These are phyloP conservation scores for Hypselothyrea guttata DNA, from an alignment of 2,888 invertebrate genomes.

Conservation along the genomic window DNA sequence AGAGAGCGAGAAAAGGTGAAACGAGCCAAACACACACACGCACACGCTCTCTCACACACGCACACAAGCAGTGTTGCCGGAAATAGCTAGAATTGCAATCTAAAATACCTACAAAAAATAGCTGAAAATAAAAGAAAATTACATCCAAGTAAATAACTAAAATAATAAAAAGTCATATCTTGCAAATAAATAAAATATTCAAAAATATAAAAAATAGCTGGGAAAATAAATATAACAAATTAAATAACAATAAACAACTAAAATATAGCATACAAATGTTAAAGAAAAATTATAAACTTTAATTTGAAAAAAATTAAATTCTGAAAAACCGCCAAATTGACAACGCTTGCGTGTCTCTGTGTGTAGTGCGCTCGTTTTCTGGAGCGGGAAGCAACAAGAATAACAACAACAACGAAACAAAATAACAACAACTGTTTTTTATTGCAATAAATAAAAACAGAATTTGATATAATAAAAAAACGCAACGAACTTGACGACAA, in stretches of 20 bases:
- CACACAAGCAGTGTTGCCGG: slow-evolving; percentile 21
- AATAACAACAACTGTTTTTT: slow-evolving; percentile 32
- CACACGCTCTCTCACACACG: slow-evolving; percentile 32
- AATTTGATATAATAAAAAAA: slow-evolving; percentile 7
- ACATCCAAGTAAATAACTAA: too few relatives aligned
- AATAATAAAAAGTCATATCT: too few relatives aligned
- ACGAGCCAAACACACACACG: slow-evolving; percentile 48
- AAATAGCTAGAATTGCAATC: slow-evolving; percentile 21
- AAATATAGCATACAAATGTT: too few relatives aligned
- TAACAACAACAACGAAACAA: slow-evolving; percentile 45
- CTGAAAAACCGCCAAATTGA: too few relatives aligned
- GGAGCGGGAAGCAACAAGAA: slow-evolving; percentile 47
- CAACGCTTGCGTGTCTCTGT: slow-evolving; percentile 32
- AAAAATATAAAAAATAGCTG: too few relatives aligned
- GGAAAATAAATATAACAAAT: too few relatives aligned
- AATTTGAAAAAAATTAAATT: too few relatives aligned
- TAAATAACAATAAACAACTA: too few relatives aligned
- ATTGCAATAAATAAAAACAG: slow-evolving; percentile 42
- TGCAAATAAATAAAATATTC: too few relatives aligned
- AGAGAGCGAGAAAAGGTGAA: slow-evolving; percentile 77
- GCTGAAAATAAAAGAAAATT: too few relatives aligned
- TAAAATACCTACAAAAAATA: too few relatives aligned
- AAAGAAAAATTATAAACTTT: too few relatives aligned
- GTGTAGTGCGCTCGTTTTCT: slow-evolving; percentile 45
- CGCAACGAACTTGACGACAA: slow-evolving; percentile 54